Evolutionary conservation across 2,113 vertebrate genomes (phyloP).

Genomic region (Leptocoma aspasia): DNA sequence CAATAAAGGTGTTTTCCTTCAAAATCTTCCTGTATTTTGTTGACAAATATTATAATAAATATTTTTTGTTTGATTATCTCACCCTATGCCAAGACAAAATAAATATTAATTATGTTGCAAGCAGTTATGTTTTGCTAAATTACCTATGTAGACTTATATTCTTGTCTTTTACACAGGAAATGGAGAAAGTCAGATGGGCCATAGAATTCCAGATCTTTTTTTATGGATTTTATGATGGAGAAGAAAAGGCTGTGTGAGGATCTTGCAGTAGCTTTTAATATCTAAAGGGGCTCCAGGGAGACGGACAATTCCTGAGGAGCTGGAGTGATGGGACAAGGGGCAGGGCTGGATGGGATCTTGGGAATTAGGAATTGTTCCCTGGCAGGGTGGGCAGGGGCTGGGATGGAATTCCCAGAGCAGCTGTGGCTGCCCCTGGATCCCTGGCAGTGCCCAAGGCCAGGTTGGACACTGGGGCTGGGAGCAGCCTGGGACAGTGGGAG

Average conservation of each 20-base stretch:
- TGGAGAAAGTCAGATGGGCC: neutral
- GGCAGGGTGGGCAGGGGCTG: neutral
- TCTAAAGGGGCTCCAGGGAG: neutral
- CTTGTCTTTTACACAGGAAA: neutral
- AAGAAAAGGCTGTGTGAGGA: neutral
- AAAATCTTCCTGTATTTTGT: neutral
- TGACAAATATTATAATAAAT: neutral
- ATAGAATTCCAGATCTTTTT: neutral
- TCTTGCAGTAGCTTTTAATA: rapidly evolving
- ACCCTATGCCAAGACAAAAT: neutral
- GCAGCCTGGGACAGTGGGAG: neutral
- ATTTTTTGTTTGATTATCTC: neutral
- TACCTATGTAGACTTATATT: neutral
- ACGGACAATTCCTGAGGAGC: neutral
- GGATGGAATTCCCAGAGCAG: neutral
- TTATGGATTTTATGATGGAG: neutral
- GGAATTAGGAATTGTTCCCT: neutral
- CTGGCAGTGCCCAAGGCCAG: neutral
- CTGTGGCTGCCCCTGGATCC: neutral
- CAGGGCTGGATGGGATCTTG: rapidly evolving
- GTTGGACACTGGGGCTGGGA: neutral
- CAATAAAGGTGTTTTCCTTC: neutral
- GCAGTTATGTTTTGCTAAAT: neutral
- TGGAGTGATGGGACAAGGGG: neutral
- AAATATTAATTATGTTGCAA: neutral